Base-by-base conservation (phyloP, 2,113 vertebrate genomes). In the Electrona antarctica region DNA sequence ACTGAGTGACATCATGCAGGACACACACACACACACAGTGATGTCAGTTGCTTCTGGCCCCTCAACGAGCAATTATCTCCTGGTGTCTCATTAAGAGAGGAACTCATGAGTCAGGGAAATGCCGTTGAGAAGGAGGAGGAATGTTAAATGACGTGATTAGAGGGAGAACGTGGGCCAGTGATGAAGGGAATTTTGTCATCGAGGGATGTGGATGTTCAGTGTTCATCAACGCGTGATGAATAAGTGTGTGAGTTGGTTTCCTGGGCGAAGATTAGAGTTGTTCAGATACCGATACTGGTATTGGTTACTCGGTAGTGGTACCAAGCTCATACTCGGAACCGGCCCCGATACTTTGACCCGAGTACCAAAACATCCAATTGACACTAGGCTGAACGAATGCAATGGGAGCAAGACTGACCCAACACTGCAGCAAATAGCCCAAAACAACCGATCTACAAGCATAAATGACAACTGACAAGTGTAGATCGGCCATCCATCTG, bases 51-150 rank as follows among this genome's bases (percentile, higher is more conserved):
- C 46, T 67, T 5, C 60, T 59, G 80, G 64, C 33, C 69, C 82
- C 82, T 84, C 28, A 14, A 79, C 85, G 73, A 76, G 76, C 79
- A 87, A 89, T 91, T 91, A 87, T 86, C 78, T 69, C 73, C 75
- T 62, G 12, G 1, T 48, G 67, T 58, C 78, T 88, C 62, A 49
- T 89, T 90, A 86, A 65, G 69, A 74, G 55, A 21, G 73, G 33
- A 76, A 65, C 12, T 76, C 2, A 0, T 60, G 71, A 85, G 75
- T 61, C 58, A 69, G 59, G 33, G 46, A 64, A 49, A 59, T 13
- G 29, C 7, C 64, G 52, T 28, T 4, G 14, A 65, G 15, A 59
- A 61, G 33, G 58, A 61, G 33, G 58, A 62, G 75, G 13, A 8
- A 21, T 33, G 41, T 62, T 28, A 66, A 62, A 21, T 28, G 21